Evolutionary conservation across 2,888 invertebrate species (phyloP).

Genomic region (Opisthograptis luteolata): DNA sequence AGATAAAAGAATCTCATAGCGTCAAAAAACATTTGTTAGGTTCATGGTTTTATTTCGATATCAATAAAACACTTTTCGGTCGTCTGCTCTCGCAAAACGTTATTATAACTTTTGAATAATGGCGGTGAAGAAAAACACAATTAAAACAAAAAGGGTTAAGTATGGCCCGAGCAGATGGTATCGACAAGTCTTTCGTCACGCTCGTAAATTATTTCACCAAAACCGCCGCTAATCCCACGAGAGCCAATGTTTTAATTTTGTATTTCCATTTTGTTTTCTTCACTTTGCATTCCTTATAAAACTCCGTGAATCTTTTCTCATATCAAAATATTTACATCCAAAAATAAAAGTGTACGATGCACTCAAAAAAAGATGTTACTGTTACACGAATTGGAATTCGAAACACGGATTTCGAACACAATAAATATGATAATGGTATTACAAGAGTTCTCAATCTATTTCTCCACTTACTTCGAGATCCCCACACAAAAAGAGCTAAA

Average conservation of each 20-base stretch:
- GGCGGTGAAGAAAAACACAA: conserved; percentile 71
- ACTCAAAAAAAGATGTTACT: conserved; percentile 55
- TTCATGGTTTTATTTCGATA: conserved; percentile 73
- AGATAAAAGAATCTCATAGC: conserved; percentile 63
- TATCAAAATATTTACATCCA: conserved; percentile 62
- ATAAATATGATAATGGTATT: conserved; percentile 73
- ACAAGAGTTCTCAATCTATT: conserved; percentile 76
- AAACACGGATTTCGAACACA: conserved; percentile 64
- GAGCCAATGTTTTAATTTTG: conserved; percentile 80
- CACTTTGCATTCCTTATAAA: conserved; percentile 65
- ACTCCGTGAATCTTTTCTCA: conserved; percentile 62
- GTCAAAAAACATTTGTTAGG: conserved; percentile 57
- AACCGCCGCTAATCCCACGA: conserved; percentile 80
- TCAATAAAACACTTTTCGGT: conserved; percentile 76
- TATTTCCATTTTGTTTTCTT: conserved; percentile 68
- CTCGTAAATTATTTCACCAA: conserved; percentile 82
- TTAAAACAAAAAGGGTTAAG: conserved; percentile 81
- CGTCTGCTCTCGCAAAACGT: conserved; percentile 70
- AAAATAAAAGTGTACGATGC: conserved; percentile 49
- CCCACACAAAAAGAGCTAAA: conserved; percentile 71
- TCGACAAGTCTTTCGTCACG: conserved; percentile 82
- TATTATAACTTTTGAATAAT: conserved; percentile 80
- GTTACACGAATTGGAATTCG: conserved; percentile 63
- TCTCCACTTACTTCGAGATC: conserved; percentile 72
- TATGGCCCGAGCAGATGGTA: conserved; percentile 79